A percentile compares a stretch with the other conserved stretches of the same genome.
Conservation (phyloP, 2,797 vertebrate genomes). For the Hippocampus kuda region DNA sequence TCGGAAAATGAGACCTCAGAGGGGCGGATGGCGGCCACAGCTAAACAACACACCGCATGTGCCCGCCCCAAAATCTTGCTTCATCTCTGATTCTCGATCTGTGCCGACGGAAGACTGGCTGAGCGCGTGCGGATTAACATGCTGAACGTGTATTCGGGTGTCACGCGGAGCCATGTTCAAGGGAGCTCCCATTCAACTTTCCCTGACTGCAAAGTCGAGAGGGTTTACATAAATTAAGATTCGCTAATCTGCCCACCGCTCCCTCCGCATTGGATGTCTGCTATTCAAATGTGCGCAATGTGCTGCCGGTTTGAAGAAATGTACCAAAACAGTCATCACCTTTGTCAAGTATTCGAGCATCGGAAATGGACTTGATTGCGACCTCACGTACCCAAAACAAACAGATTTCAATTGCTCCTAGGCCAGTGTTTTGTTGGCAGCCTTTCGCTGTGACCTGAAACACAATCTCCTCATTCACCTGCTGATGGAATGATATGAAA, state of each 20-base stretch:
- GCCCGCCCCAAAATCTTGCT: constrained; percentile 19
- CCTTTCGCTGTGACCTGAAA: no score
- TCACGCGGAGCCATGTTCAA: constrained; percentile 11
- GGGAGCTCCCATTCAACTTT: constrained; percentile 5
- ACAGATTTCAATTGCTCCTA: background rate
- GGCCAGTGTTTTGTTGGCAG: background rate
- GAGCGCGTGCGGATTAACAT: constrained; percentile 15
- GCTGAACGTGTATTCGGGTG: constrained; percentile 9
- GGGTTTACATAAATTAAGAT: background rate
- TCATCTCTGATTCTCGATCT: constrained; percentile 10
- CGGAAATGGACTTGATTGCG: background rate
- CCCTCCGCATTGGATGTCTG: background rate
- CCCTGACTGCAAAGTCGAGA: background rate
- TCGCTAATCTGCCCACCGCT: background rate
- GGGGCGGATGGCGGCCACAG: constrained; percentile 35
- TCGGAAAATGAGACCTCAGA: constrained; percentile 39
- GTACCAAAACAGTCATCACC: background rate
- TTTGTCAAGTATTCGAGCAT: background rate
- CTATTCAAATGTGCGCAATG: background rate
- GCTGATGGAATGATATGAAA: no score
- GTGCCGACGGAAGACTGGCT: background rate
- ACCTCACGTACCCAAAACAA: background rate
- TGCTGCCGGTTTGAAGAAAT: background rate
- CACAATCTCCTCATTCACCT: background rate
- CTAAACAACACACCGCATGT: constrained; percentile 33